Conservation (phyloP, 2,888 invertebrate species). For the Schizaphis graminum region DNA sequence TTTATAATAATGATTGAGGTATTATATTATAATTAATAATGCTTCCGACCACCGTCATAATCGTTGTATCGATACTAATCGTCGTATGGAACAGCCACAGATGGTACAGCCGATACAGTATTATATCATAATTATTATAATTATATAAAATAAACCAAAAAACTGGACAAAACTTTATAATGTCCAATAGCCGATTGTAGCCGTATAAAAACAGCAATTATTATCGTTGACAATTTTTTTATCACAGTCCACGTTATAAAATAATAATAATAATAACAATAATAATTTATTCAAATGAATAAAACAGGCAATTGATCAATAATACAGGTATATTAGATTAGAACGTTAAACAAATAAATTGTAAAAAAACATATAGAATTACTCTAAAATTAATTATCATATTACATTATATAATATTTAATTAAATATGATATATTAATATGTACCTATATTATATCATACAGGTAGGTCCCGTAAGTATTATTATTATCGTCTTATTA, state of each 20-base stretch:
- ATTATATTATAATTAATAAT: neutral
- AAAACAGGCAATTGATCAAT: no score
- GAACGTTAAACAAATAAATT: no score
- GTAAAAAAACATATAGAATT: no score
- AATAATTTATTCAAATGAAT: no score
- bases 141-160: neutral
- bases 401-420: no score
- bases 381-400: no score
- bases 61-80: neutral
- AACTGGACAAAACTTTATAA: neutral
- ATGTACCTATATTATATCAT: neutral
- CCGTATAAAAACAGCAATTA: neutral
- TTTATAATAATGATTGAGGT: slow-evolving; percentile 5
- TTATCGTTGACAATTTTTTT: neutral
- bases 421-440: neutral
- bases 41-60: neutral
- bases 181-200: neutral
- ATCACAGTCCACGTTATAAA: neutral
- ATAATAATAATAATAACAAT: neutral
- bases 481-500: neutral
- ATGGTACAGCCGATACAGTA: neutral
- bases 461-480: neutral
- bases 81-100: neutral
- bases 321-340: no score
- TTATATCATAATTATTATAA: neutral